These are phyloP conservation scores for Sebastes steindachneri DNA, from an alignment of 2,797 vertebrate species.

Conservation along the genomic window DNA sequence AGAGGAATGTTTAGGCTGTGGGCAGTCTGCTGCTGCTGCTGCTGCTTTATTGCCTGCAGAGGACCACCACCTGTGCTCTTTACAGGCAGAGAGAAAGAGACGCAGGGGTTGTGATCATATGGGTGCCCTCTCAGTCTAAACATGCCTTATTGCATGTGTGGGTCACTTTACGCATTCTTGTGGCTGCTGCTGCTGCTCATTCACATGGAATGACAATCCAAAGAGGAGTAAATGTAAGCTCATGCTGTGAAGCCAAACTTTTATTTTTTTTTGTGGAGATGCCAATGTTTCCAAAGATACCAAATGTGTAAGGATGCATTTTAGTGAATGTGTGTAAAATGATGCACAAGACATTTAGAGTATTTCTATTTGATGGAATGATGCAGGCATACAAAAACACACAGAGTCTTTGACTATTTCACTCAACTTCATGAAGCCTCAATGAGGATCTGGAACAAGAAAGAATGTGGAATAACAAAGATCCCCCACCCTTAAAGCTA, in stretches of 20 bases:
- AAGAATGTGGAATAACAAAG: background rate
- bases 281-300: too few species aligned
- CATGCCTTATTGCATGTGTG: background rate
- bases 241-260: background rate
- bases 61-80: constrained; percentile 59
- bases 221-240: background rate
- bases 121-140: constrained; percentile 17
- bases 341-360: background rate
- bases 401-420: background rate
- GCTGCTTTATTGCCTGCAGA: constrained; percentile 48
- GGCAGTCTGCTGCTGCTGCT: constrained; percentile 48
- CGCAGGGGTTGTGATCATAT: constrained; percentile 2
- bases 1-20: constrained; percentile 69
- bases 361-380: background rate
- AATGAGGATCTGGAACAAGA: background rate
- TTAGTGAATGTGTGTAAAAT: background rate
- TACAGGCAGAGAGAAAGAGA: background rate
- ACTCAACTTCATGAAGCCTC: background rate
- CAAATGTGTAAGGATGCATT: background rate
- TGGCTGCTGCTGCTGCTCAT: background rate
- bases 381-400: background rate
- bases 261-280: too few species aligned
- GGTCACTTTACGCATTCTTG: background rate
- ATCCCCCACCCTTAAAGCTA: background rate
- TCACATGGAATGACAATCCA: background rate